Percentiles rank a stretch among this genome's conserved stretches.
These are phyloP conservation scores for Alsophila aescularia DNA, from an alignment of 2,888 invertebrate genomes.

Conservation along the genomic window DNA sequence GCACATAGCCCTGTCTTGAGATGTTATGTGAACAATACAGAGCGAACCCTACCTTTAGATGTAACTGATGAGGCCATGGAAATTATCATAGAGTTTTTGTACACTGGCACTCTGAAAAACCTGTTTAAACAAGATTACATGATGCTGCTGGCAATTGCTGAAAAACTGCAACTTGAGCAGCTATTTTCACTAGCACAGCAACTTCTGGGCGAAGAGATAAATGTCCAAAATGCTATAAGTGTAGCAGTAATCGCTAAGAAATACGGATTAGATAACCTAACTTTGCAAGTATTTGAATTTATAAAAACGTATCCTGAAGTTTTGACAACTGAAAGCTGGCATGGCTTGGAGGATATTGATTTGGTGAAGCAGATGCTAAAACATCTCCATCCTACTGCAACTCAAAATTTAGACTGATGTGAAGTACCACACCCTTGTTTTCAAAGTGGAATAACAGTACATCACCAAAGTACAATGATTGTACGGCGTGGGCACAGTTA, in stretches of 20 bases:
- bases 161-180: constrained; percentile 55
- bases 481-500: no score
- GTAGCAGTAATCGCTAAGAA: constrained; percentile 64
- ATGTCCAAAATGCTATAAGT: constrained; percentile 62
- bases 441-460: no score
- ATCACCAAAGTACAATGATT: background rate
- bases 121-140: constrained; percentile 55
- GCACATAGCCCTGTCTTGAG: constrained; percentile 64
- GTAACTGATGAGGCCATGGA: constrained; percentile 61
- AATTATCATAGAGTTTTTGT: constrained; percentile 64
- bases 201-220: constrained; percentile 56
- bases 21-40: constrained; percentile 46
- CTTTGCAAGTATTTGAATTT: constrained; percentile 55
- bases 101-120: constrained; percentile 63
- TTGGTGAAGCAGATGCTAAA: constrained; percentile 64
- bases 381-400: constrained; percentile 22
- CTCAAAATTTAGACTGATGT: constrained; percentile 16
- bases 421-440: no score
- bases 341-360: constrained; percentile 60
- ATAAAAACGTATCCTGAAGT: constrained; percentile 63
- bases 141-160: constrained; percentile 58
- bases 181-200: constrained; percentile 55
- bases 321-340: constrained; percentile 62
- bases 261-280: constrained; percentile 56
- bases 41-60: constrained; percentile 50